A percentile compares a stretch with the other conserved stretches of the same genome.
phyloP scores from a whole-genome alignment of 2,888 invertebrate genomes.

The Strigamia maritima region DNA sequence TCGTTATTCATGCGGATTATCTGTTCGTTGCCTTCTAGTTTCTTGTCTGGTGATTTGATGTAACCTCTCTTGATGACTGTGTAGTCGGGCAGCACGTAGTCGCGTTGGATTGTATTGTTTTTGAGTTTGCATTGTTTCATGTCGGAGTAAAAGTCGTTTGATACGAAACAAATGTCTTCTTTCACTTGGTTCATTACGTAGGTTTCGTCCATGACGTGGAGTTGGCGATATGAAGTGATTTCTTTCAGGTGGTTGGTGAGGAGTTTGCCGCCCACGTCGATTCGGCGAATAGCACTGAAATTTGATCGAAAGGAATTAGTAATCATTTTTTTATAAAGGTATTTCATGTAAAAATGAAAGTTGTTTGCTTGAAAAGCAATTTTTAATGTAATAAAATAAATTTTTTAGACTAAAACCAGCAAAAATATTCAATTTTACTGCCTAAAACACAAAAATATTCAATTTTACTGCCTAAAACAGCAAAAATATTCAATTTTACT shows the following conservation, averaged over 20 bases:
- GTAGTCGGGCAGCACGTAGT: conserved; percentile 96
- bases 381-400: too few species aligned
- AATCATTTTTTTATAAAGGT: too few species aligned
- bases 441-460: too few species aligned
- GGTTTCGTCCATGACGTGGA: conserved; percentile 98
- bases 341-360: too few species aligned
- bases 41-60: conserved; percentile 57
- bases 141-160: conserved; percentile 75
- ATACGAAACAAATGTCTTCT: conserved; percentile 94
- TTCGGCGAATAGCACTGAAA: conserved; percentile 66
- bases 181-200: conserved; percentile 98
- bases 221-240: conserved; percentile 87
- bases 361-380: too few species aligned
- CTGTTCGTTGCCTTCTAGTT: conserved; percentile 54
- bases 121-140: conserved; percentile 60
- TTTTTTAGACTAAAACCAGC: too few species aligned
- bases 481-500: too few species aligned
- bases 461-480: too few species aligned
- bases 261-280: conserved; percentile 95
- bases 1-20: conserved; percentile 86
- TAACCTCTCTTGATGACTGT: conserved; percentile 81
- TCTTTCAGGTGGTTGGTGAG: conserved; percentile 97
- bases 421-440: too few species aligned
- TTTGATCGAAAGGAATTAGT: too few species aligned
- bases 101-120: conserved; percentile 69